These are phyloP conservation scores for Nyctibius grandis DNA, from an alignment of 2,797 vertebrate genomes.

Conservation along the genomic window DNA sequence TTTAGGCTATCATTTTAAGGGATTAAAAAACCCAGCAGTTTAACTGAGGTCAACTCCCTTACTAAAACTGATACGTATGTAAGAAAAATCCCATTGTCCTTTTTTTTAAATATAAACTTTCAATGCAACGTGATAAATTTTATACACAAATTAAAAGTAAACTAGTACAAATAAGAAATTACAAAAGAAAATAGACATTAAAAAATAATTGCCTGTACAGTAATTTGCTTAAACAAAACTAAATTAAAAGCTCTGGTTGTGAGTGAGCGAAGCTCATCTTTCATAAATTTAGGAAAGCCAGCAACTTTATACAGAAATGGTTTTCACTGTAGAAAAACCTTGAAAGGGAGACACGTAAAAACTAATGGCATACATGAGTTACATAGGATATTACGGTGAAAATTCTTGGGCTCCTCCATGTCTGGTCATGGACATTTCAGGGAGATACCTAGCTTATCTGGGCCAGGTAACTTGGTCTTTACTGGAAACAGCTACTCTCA, in stretches of 20 bases:
- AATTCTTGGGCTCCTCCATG: background rate
- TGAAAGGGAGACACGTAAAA: background rate
- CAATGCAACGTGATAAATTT: background rate
- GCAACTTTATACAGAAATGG: background rate
- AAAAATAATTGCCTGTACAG: background rate
- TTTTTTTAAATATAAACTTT: background rate
- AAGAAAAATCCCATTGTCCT: background rate
- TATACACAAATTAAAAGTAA: background rate
- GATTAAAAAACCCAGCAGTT: background rate
- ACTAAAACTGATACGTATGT: accelerated
- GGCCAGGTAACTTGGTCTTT: background rate
- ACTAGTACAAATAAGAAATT: background rate
- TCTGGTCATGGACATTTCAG: background rate
- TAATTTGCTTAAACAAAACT: background rate
- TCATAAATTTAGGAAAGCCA: background rate
- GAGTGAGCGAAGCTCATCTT: background rate
- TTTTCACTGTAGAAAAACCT: background rate
- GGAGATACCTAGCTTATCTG: background rate
- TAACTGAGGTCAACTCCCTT: background rate
- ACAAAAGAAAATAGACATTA: background rate
- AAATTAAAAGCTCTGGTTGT: background rate
- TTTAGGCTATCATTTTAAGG: background rate
- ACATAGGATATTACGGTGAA: background rate
- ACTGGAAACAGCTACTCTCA: background rate
- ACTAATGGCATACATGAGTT: background rate